Percentiles rank a stretch among this genome's conserved stretches.
Conservation (phyloP, 2,797 vertebrate species). For the Myotis findleyi region DNA sequence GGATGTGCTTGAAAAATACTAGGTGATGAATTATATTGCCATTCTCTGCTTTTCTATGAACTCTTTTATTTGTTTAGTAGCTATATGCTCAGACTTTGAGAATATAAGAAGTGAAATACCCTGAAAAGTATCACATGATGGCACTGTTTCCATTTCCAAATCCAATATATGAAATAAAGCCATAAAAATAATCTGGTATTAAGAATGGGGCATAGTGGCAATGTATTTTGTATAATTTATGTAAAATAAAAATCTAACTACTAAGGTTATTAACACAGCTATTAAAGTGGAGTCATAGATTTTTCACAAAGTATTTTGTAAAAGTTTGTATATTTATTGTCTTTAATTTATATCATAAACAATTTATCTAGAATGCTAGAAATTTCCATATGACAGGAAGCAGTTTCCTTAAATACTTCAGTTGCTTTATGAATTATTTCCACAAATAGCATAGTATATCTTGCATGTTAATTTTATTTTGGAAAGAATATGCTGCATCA, state of each 20-base stretch:
- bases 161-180: slow-evolving; percentile 89
- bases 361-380: slow-evolving; percentile 64
- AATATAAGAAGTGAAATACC: slow-evolving; percentile 92
- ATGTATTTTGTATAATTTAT: slow-evolving; percentile 86
- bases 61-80: slow-evolving; percentile 79
- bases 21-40: slow-evolving; percentile 68
- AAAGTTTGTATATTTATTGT: slow-evolving; percentile 83
- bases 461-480: slow-evolving; percentile 81
- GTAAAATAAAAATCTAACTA: slow-evolving; percentile 86
- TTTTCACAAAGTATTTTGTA: slow-evolving; percentile 83
- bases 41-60: slow-evolving; percentile 69
- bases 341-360: slow-evolving; percentile 78
- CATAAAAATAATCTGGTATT: slow-evolving; percentile 87
- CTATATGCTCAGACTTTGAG: slow-evolving; percentile 82
- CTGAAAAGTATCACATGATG: slow-evolving; percentile 99
- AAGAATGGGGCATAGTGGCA: slow-evolving; percentile 84
- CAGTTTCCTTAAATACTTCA: slow-evolving; percentile 70
- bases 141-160: slow-evolving; percentile 99
- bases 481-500: neutral
- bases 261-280: slow-evolving; percentile 81
- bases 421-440: slow-evolving; percentile 74
- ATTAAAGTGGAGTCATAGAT: slow-evolving; percentile 81
- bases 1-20: slow-evolving; percentile 43
- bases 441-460: slow-evolving; percentile 75
- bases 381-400: slow-evolving; percentile 69